Evolutionary conservation across 2,888 invertebrate species (phyloP), one percentile per base, ranked within the genome.

Genomic region (Agriotes lineatus): DNA sequence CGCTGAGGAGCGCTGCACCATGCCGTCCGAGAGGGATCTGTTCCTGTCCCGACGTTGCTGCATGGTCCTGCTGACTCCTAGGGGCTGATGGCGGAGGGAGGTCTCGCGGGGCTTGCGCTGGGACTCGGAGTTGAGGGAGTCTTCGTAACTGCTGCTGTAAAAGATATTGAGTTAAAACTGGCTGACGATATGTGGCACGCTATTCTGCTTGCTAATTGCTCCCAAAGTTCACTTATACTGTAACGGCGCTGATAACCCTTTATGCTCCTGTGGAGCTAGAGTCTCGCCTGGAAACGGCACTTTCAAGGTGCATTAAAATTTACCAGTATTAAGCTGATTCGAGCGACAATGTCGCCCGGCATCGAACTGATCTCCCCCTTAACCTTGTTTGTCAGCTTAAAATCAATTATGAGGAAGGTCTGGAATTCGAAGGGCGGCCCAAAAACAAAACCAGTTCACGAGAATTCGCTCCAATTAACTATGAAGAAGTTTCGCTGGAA

Each of bases 81-180:
- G 14, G 19, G 54, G 22, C 50, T 64, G 59, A 37, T 65, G 64
- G 33, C 54, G 39, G 22, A 64, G 33, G 18, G 48, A 54, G 18
- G 57, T 60, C 54, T 50, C 71, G 62, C 73, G 65, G 83, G 85
- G 58, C 76, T 78, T 74, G 82, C 85, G 70, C 82, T 89, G 85
- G 80, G 88, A 82, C 78, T 90, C 80, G 0, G 91, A 91, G 81
- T 93, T 93, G 39, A 94, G 83, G 0, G 93, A 93, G 79, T 94
- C 94, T 83, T 94, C 94, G 81, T 94, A 94, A 79, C 93, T 93
- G 83, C 69, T 69, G 39, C 65, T 65, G 45, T n/a, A n/a, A n/a
- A n/a, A n/a, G n/a, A n/a, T 14, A 33, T 33, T 33, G 33, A 18
- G 19, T 48, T 22, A 22, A 14, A 22, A 48, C 18, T 20, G 19